phyloP scores from a whole-genome alignment of 1,140 invertebrate genomes.

The Drosophila ficusphila region DNA sequence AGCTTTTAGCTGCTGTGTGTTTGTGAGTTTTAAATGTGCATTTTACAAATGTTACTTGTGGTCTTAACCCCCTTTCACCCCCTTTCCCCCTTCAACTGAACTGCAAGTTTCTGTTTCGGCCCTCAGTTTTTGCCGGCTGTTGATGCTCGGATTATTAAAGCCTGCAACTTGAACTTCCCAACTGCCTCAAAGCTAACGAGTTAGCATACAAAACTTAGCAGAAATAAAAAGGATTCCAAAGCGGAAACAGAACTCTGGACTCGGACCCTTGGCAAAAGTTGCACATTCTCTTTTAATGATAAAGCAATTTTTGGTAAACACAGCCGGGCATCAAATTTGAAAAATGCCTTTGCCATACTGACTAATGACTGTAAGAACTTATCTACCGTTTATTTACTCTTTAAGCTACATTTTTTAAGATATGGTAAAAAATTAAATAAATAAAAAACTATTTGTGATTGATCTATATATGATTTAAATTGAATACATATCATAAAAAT shows the following conservation, averaged over 20 bases:
- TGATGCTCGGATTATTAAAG: constrained; percentile 72
- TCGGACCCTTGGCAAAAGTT: constrained; percentile 37
- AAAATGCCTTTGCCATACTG: constrained; percentile 1
- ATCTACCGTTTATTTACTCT: neutral
- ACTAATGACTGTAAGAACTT: constrained; percentile 31
- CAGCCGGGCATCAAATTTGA: neutral
- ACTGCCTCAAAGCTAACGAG: constrained; percentile 69
- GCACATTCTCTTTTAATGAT: constrained; percentile 44
- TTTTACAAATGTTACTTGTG: constrained; percentile 83
- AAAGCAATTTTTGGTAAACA: constrained; percentile 41
- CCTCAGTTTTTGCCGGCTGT: constrained; percentile 59
- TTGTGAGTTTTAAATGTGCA: constrained; percentile 78
- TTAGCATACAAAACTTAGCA: constrained; percentile 43
- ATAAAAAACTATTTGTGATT: no score
- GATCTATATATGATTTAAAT: no score
- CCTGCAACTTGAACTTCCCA: constrained; percentile 56
- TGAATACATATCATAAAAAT: no score
- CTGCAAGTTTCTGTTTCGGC: constrained; percentile 69
- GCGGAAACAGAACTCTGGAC: constrained; percentile 28
- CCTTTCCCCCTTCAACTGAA: constrained; percentile 41
- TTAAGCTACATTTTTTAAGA: neutral
- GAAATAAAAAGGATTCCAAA: constrained; percentile 30
- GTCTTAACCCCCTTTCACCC: constrained; percentile 70
- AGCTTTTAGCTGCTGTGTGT: constrained; percentile 29
- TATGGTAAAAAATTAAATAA: neutral